Base-by-base conservation (phyloP, 2,113 vertebrate species). In the Carassius gibelio region DNA sequence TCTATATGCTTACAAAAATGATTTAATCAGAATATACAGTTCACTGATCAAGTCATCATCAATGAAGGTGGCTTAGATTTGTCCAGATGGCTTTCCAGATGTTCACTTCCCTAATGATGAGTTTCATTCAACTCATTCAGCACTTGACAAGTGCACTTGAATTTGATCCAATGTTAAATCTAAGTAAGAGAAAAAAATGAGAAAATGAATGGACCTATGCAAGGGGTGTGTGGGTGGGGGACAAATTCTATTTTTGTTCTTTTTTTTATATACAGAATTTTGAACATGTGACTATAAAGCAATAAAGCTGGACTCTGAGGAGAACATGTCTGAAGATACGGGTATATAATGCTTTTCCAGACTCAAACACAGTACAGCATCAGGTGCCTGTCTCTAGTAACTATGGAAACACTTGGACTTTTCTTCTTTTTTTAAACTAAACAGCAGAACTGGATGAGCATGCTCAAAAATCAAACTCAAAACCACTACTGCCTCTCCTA, bases 231-330 rank as follows among this genome's bases (percentile, higher is more conserved):
- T 82, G 66, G 42, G 36, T 42, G 64, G 19, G 74, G 59, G 30
- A 72, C 3, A 62, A 34, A 19, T 50, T 66, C 64, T 77, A 83
- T 83, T 87, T 77, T 42, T 86, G 45, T 75, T 55, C 3, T 48
- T 45, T 45, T 10, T 52, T n/a, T 52, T 84, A 11, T 21, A 59
- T 9, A 48, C 45, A 11, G 45, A 10, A 48, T 3, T 48, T 66
- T 45, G 11, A 71, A 64, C 30, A 80, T 11, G 64, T 45, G 38
- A 45, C 57, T 80, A 14, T 62, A 64, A 64, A 45, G 36, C 13
- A 30, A 26, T 80, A 64, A n/a, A 64, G 36, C 59, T 45, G 59
- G 19, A 83, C 81, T 50, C 42, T 26, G 42, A 81, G 17, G 81
- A 57, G n/a, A 69, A 81, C 26, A 4, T 14, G 30, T 68, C 4